Conservation (phyloP, 2,113 vertebrate genomes). For the Urocitellus parryii region DNA sequence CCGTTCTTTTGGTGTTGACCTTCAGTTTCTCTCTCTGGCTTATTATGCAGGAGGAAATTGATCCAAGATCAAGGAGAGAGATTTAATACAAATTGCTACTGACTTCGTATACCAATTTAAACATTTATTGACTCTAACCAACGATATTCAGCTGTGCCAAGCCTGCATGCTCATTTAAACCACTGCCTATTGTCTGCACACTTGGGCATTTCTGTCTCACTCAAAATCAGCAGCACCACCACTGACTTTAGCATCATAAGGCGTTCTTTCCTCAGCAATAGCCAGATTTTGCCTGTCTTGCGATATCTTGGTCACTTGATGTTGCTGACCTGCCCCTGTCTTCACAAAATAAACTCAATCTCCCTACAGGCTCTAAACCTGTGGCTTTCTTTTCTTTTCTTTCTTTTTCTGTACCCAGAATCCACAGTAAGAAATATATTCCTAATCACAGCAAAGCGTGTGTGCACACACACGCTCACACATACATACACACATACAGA, state of each 20-base stretch:
- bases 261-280: neutral
- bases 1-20: neutral
- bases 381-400: neutral
- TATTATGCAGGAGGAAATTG: constrained; percentile 71
- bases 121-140: constrained; percentile 67
- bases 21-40: constrained; percentile 30
- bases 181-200: neutral
- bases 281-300: neutral
- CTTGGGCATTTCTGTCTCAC: neutral
- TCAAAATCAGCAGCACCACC: neutral
- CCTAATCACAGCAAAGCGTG: neutral
- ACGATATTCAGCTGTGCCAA: neutral
- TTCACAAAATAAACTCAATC: neutral
- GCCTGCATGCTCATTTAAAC: neutral
- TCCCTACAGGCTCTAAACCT: neutral
- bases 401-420: neutral
- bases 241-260: neutral
- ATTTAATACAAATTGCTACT: constrained; percentile 68
- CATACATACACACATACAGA: neutral
- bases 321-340: neutral
- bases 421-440: neutral
- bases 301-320: neutral
- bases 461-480: neutral
- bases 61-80: constrained; percentile 69
- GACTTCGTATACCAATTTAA: constrained; percentile 50